These are phyloP conservation scores for Vombatus ursinus DNA, from an alignment of 2,113 vertebrate genomes.

Conservation along the genomic window DNA sequence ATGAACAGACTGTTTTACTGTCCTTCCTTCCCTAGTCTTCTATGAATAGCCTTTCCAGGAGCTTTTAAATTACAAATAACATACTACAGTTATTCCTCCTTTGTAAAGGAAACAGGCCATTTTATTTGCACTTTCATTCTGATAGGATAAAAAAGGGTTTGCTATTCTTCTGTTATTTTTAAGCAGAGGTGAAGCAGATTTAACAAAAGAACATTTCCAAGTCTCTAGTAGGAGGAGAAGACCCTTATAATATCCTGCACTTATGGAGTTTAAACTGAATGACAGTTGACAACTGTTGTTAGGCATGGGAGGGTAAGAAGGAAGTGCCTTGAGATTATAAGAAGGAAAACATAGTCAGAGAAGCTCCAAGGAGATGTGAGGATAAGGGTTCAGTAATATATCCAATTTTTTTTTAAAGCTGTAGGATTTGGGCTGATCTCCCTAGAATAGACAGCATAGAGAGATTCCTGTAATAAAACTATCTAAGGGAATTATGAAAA, in stretches of 20 bases:
- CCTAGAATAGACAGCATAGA: not conserved
- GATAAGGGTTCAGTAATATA: slow-evolving; percentile 8
- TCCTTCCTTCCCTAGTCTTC: slow-evolving; percentile 44
- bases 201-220: slow-evolving; percentile 40
- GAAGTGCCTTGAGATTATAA: slow-evolving; percentile 21
- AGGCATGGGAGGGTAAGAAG: slow-evolving; percentile 51
- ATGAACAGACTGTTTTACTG: slow-evolving; percentile 72
- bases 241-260: slow-evolving; percentile 27
- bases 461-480: not conserved
- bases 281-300: slow-evolving; percentile 56
- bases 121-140: slow-evolving; percentile 63
- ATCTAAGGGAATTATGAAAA: not conserved
- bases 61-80: slow-evolving; percentile 75
- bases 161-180: slow-evolving; percentile 54
- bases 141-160: slow-evolving; percentile 70
- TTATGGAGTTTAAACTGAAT: slow-evolving; percentile 39
- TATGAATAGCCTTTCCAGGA: slow-evolving; percentile 77
- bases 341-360: not conserved
- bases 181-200: slow-evolving; percentile 51
- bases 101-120: slow-evolving; percentile 65
- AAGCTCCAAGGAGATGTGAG: not conserved
- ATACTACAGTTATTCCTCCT: slow-evolving; percentile 60
- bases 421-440: not conserved
- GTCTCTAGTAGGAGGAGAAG: slow-evolving; percentile 11
- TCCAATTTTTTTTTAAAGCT: not conserved